A percentile compares a stretch with the other conserved stretches of the same genome.
Conservation (phyloP, 2,888 invertebrate genomes). For the Hyalella azteca region DNA sequence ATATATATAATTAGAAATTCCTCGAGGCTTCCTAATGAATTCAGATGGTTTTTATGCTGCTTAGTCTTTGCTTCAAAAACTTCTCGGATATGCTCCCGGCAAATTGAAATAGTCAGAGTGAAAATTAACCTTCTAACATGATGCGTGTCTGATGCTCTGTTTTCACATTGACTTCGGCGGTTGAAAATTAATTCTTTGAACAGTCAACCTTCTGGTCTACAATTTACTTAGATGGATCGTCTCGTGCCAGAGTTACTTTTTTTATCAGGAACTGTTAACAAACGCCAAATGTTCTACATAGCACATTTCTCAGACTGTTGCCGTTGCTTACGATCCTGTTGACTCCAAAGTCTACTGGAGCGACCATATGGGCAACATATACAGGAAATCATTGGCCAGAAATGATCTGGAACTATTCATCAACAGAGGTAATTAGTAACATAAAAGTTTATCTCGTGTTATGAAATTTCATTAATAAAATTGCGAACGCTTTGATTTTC, state of each 20-base stretch:
- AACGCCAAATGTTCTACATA: too few relatives aligned
- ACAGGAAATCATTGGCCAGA: neutral
- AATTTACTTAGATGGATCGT: too few relatives aligned
- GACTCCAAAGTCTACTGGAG: constrained; percentile 41
- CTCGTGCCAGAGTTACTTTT: too few relatives aligned
- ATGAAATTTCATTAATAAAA: neutral
- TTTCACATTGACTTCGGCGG: neutral
- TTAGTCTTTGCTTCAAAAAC: too few relatives aligned
- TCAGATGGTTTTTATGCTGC: too few relatives aligned
- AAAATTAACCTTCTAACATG: neutral
- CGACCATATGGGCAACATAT: neutral
- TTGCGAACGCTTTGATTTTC: too few relatives aligned
- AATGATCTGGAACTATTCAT: neutral
- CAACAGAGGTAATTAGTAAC: neutral
- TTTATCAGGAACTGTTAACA: too few relatives aligned
- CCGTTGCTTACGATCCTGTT: constrained; percentile 41
- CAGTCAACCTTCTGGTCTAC: too few relatives aligned
- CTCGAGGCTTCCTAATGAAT: too few relatives aligned
- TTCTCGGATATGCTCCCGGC: too few relatives aligned
- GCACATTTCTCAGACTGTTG: constrained; percentile 33
- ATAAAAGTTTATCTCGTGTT: neutral
- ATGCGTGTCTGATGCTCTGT: neutral
- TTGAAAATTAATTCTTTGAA: neutral
- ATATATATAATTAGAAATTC: too few relatives aligned
- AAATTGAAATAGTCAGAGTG: too few relatives aligned